phyloP scores from a whole-genome alignment of 1,140 invertebrate genomes.

The Neodiprion virginianus region DNA sequence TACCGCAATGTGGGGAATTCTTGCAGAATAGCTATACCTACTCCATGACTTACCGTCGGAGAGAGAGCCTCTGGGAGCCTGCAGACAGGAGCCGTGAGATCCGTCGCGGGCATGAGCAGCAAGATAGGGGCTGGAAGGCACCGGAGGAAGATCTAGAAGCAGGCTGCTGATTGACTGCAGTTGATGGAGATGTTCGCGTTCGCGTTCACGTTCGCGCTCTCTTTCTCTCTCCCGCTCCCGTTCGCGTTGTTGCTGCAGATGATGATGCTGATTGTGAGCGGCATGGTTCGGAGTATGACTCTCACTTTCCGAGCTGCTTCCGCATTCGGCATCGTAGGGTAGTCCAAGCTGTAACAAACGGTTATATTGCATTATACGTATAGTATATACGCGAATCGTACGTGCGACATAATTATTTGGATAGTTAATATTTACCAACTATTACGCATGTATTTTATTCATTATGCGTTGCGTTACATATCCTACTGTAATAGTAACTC shows the following conservation, averaged over 20 bases:
- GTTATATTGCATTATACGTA: too few species aligned
- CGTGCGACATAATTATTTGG: not conserved
- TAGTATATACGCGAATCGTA: not conserved
- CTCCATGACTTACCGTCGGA: not conserved
- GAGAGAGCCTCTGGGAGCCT: not conserved
- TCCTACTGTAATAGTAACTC: not conserved
- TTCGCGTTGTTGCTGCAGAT: conserved; percentile 23
- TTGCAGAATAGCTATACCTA: too few species aligned
- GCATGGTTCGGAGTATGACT: conserved; percentile 3
- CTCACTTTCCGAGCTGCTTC: conserved; percentile 20
- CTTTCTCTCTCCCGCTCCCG: not conserved
- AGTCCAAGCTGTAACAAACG: conserved; percentile 31
- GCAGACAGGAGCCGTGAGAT: not conserved
- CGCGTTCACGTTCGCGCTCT: conserved; percentile 23
- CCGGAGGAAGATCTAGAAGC: conserved; percentile 41
- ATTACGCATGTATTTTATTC: not conserved
- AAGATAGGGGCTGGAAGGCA: conserved; percentile 10
- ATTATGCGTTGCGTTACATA: not conserved
- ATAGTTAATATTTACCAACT: not conserved
- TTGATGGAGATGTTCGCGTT: conserved; percentile 41
- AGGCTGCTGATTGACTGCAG: conserved; percentile 47
- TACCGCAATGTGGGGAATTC: too few species aligned
- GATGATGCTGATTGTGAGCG: conserved; percentile 23
- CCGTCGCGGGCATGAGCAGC: not conserved
- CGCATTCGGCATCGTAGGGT: conserved; percentile 36